Evolutionary conservation across 2,797 vertebrate genomes (phyloP).

Genomic region (Austrolebias charrua): DNA sequence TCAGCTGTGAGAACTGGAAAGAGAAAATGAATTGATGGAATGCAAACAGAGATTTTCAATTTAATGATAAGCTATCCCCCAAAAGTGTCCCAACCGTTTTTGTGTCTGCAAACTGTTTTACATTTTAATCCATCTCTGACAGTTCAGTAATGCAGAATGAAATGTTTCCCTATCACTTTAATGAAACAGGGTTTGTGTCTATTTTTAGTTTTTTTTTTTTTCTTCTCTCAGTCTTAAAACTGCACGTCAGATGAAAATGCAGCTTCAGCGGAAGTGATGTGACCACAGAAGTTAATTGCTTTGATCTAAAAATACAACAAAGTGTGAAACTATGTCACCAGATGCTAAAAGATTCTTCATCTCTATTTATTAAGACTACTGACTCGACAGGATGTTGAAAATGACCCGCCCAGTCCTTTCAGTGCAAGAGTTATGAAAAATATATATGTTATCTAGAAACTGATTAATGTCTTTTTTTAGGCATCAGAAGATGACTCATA

Average conservation of each 20-base stretch:
- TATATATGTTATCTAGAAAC: constrained; percentile 25
- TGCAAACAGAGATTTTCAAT: not conserved
- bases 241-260: constrained; percentile 23
- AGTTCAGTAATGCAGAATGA: not conserved
- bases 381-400: constrained; percentile 51
- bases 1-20: constrained; percentile 1
- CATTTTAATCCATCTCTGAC: not conserved
- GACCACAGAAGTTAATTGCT: constrained; percentile 68
- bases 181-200: constrained; percentile 16
- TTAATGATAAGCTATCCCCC: too few relatives aligned
- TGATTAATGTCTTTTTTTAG: constrained; percentile 67
- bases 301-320: constrained; percentile 73
- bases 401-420: constrained; percentile 16
- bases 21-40: not conserved
- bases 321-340: constrained; percentile 50
- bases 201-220: not conserved
- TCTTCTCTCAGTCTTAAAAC: constrained; percentile 17
- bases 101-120: not conserved
- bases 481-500: constrained; percentile 95
- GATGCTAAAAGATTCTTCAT: constrained; percentile 38
- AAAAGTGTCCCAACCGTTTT: too few relatives aligned
- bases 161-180: not conserved
- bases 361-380: constrained; percentile 26
- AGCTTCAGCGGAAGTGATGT: constrained; percentile 55
- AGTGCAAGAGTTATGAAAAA: constrained; percentile 27